A percentile compares a stretch with the other conserved stretches of the same genome.
phyloP scores from a whole-genome alignment of 2,113 vertebrate species.

The Nesoenas mayeri region DNA sequence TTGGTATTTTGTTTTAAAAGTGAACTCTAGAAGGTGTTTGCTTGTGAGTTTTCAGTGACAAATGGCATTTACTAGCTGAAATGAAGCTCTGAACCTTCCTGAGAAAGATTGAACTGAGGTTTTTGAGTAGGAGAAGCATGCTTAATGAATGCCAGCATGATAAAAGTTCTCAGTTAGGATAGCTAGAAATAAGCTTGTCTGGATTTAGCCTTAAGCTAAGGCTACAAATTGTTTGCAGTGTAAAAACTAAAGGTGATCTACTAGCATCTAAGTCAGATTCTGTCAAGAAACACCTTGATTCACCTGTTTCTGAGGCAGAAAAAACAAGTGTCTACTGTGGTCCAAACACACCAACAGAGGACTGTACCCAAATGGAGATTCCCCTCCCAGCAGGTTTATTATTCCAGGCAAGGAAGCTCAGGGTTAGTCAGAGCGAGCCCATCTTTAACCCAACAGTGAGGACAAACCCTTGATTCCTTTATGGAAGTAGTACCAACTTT shows the following conservation, averaged over 20 bases:
- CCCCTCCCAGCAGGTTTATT: neutral
- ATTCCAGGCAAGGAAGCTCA: neutral
- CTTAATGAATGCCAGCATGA: neutral
- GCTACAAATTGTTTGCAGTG: neutral
- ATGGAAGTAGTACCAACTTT: neutral
- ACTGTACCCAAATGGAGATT: neutral
- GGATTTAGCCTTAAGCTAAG: neutral
- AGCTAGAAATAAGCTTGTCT: neutral
- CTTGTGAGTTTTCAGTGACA: neutral
- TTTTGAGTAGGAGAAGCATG: neutral
- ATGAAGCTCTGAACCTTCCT: neutral
- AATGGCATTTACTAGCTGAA: neutral
- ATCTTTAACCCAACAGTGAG: accelerated
- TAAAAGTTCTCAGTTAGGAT: neutral
- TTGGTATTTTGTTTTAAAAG: neutral
- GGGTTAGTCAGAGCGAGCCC: neutral
- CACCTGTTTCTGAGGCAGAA: neutral
- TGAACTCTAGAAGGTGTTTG: neutral
- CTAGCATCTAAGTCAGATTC: neutral
- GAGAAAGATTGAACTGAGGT: neutral
- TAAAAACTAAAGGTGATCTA: neutral
- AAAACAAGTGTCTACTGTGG: neutral
- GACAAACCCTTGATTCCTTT: neutral
- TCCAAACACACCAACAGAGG: neutral
- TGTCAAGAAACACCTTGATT: neutral